phyloP scores from a whole-genome alignment of 2,888 invertebrate species.

The Ormyrus nitidulus region DNA sequence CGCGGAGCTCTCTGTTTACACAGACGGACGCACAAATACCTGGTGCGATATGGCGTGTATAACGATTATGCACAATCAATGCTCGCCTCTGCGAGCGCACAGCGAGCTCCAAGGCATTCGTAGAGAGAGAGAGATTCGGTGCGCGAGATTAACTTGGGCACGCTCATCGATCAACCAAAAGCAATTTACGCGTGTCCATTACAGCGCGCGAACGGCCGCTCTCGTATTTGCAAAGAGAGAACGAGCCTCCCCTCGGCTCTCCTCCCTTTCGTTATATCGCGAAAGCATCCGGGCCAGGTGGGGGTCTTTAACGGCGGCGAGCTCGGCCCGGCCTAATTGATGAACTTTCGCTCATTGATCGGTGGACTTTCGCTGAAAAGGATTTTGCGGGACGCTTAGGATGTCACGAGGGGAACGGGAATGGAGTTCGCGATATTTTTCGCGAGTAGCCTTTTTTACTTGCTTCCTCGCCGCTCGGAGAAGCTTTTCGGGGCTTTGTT shows the following conservation, averaged over 20 bases:
- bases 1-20: constrained; percentile 41
- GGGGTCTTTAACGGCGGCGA: constrained; percentile 19
- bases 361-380: neutral
- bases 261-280: constrained; percentile 15
- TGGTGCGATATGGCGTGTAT: constrained; percentile 34
- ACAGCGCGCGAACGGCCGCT: constrained; percentile 33
- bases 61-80: constrained; percentile 50
- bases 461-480: too few species aligned
- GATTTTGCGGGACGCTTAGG: constrained; percentile 11
- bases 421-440: too few species aligned
- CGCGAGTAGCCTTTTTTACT: too few species aligned
- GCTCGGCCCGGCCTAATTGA: constrained; percentile 42
- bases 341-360: constrained; percentile 44
- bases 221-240: constrained; percentile 43
- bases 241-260: neutral
- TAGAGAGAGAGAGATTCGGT: constrained; percentile 7
- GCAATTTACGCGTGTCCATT: constrained; percentile 56
- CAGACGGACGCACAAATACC: constrained; percentile 36
- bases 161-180: constrained; percentile 55
- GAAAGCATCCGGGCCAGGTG: constrained; percentile 17
- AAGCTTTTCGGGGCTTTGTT: too few species aligned
- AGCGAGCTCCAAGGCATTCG: constrained; percentile 5
- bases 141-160: constrained; percentile 52
- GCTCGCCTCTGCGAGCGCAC: neutral
- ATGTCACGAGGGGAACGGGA: neutral